phyloP scores from a whole-genome alignment of 2,797 vertebrate genomes.

The Ibycter americanus region DNA sequence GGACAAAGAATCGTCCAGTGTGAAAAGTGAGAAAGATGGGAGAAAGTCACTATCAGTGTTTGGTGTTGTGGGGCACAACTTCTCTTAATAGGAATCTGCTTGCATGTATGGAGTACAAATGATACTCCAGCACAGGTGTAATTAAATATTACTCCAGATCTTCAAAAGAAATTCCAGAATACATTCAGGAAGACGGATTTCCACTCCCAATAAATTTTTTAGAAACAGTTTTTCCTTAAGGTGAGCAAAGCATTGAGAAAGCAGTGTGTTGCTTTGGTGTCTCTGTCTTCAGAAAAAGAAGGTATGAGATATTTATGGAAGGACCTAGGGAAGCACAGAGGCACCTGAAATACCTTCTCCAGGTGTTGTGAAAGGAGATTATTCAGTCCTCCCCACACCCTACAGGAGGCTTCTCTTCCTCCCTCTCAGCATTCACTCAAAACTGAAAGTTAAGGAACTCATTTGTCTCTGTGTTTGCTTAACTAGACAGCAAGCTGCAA shows the following conservation, averaged over 20 bases:
- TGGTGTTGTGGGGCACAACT: background rate
- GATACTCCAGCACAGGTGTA: rapidly evolving
- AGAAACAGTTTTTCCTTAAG: background rate
- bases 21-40: background rate
- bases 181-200: background rate
- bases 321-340: background rate
- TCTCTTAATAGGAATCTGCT: background rate
- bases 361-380: background rate
- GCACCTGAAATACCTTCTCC: background rate
- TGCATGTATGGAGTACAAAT: rapidly evolving
- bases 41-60: background rate
- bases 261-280: background rate
- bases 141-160: background rate
- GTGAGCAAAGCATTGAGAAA: background rate
- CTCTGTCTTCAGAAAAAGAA: background rate
- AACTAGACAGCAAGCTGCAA: background rate
- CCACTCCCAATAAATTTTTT: background rate
- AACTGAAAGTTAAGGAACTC: background rate
- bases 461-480: background rate
- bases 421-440: background rate
- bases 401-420: background rate
- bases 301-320: background rate
- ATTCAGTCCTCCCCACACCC: background rate
- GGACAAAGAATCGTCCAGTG: background rate
- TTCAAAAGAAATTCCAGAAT: background rate